A percentile compares a stretch with the other conserved stretches of the same genome.
phyloP scores from a whole-genome alignment of 2,797 vertebrate species.

The Parambassis ranga region DNA sequence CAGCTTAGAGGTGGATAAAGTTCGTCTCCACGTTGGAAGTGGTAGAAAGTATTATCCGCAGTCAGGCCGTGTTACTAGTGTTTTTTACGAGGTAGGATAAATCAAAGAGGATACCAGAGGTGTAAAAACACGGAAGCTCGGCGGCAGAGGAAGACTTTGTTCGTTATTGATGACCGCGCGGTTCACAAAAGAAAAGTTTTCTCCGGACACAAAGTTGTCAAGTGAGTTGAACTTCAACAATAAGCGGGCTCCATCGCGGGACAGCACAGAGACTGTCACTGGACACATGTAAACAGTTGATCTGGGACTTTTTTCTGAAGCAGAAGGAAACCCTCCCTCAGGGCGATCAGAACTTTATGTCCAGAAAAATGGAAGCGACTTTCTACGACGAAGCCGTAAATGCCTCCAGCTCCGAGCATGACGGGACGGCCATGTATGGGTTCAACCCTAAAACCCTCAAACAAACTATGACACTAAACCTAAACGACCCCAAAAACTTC shows the following conservation, averaged over 20 bases:
- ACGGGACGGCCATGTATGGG: slow-evolving; percentile 80
- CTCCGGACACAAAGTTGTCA: slow-evolving; percentile 75
- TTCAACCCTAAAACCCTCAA: slow-evolving; percentile 91
- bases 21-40: slow-evolving; percentile 91
- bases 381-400: slow-evolving; percentile 94
- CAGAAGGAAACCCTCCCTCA: not conserved
- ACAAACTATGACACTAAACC: slow-evolving; percentile 92
- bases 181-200: slow-evolving; percentile 66
- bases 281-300: slow-evolving; percentile 40
- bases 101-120: slow-evolving; percentile 5
- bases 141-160: slow-evolving; percentile 10
- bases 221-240: slow-evolving; percentile 74
- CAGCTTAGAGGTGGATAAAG: slow-evolving; percentile 91
- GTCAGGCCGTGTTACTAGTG: slow-evolving; percentile 36
- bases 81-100: slow-evolving; percentile 5
- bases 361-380: slow-evolving; percentile 94
- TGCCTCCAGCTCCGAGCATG: slow-evolving; percentile 82
- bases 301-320: slow-evolving; percentile 4
- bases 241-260: slow-evolving; percentile 51
- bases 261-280: slow-evolving; percentile 18
- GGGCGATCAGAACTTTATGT: slow-evolving; percentile 72
- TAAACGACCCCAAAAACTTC: slow-evolving; percentile 90
- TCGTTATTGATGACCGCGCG: slow-evolving; percentile 16
- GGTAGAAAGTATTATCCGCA: slow-evolving; percentile 83
- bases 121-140: slow-evolving; percentile 4